Evolutionary conservation across 2,888 invertebrate species (phyloP).

Genomic region (Phanerotoma sp.): DNA sequence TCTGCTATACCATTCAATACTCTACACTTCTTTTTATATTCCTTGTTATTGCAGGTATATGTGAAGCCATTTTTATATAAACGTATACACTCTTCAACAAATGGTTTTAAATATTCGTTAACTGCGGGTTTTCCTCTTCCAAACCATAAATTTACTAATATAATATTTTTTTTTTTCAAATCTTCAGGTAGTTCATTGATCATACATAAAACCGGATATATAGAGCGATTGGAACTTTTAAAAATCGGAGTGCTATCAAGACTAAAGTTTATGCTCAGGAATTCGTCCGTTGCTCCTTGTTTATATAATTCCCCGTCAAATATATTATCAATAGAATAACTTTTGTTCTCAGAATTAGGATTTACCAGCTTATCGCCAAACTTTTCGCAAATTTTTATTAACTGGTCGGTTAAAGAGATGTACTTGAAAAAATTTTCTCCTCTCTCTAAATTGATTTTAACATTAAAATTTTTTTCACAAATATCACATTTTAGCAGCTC

Average conservation of each 20-base stretch:
- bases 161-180: too few species aligned
- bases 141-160: too few species aligned
- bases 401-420: background rate
- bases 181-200: too few species aligned
- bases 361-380: background rate
- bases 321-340: background rate
- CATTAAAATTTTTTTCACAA: background rate
- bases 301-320: background rate
- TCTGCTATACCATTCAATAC: background rate
- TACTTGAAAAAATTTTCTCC: background rate
- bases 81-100: background rate
- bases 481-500: background rate
- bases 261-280: background rate
- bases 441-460: background rate
- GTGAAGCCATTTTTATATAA: background rate
- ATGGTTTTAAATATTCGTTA: background rate
- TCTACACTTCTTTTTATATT: background rate
- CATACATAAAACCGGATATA: slow-evolving; percentile 4
- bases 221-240: background rate
- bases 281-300: background rate
- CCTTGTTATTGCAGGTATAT: background rate
- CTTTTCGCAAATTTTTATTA: background rate
- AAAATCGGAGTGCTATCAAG: background rate
- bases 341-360: background rate
- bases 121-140: background rate